A percentile compares a stretch with the other conserved stretches of the same genome.
These are phyloP conservation scores for Melipona bicolor DNA, from an alignment of 2,888 invertebrate species.

Conservation along the genomic window DNA sequence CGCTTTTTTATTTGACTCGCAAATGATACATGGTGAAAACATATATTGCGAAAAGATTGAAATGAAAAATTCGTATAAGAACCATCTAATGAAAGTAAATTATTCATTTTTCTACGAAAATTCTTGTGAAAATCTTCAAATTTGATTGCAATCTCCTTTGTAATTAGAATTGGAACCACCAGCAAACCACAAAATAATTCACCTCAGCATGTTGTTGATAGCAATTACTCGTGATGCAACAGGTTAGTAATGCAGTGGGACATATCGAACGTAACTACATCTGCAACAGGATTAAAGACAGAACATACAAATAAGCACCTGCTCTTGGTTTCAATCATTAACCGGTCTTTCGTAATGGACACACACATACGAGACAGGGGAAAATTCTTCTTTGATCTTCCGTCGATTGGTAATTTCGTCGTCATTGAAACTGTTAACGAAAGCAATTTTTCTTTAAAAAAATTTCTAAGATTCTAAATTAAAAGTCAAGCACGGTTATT, in stretches of 20 bases:
- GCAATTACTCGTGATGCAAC: conserved; percentile 39
- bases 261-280: conserved; percentile 31
- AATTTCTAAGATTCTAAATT: neutral
- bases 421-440: neutral
- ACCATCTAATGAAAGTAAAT: neutral
- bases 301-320: conserved; percentile 10
- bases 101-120: neutral
- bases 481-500: neutral
- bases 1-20: too few species aligned
- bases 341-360: neutral
- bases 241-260: conserved; percentile 33
- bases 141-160: neutral
- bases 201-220: conserved; percentile 42
- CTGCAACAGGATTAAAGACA: conserved; percentile 7
- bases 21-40: too few species aligned
- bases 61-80: neutral
- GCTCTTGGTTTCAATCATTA: conserved; percentile 19
- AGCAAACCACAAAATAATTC: conserved; percentile 42
- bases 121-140: too few species aligned
- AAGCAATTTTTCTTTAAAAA: neutral
- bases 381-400: neutral
- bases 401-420: neutral
- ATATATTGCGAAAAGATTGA: too few species aligned
- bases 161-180: conserved; percentile 10
- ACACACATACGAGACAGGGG: neutral